Conservation (phyloP, 2,113 vertebrate species). For the Turnix velox region DNA sequence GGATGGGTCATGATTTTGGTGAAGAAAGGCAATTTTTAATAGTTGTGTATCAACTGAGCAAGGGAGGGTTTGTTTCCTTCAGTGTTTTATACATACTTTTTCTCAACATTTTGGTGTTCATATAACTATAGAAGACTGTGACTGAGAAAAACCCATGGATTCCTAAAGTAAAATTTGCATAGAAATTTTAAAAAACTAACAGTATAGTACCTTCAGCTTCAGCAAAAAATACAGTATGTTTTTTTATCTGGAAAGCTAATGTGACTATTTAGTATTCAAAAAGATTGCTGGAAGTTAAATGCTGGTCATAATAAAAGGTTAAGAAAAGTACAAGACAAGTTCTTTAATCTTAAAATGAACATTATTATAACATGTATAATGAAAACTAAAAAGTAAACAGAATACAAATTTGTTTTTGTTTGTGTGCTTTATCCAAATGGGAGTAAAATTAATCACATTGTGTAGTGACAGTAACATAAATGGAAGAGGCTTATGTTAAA, state of each 20-base stretch:
- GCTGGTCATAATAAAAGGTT: slow-evolving; percentile 8
- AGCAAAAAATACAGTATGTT: background rate
- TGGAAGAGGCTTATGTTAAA: background rate
- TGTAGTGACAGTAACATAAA: background rate
- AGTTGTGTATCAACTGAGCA: background rate
- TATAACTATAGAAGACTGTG: background rate
- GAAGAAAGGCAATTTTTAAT: background rate
- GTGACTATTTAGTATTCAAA: background rate
- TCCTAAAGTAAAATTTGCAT: background rate
- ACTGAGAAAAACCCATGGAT: background rate
- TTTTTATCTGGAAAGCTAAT: slow-evolving; percentile 13
- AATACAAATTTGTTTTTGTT: background rate
- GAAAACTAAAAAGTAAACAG: background rate
- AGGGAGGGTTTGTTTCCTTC: background rate
- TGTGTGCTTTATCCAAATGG: background rate
- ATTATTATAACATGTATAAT: background rate
- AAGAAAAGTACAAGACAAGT: background rate
- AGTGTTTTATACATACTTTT: background rate
- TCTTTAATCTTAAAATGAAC: background rate
- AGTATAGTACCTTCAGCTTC: background rate
- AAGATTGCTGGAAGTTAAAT: slow-evolving; percentile 36
- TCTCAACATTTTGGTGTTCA: background rate
- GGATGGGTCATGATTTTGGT: background rate
- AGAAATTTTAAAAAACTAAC: background rate
- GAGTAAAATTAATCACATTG: background rate